These are phyloP conservation scores for Sturnira hondurensis DNA, from an alignment of 2,113 vertebrate genomes.

Conservation along the genomic window DNA sequence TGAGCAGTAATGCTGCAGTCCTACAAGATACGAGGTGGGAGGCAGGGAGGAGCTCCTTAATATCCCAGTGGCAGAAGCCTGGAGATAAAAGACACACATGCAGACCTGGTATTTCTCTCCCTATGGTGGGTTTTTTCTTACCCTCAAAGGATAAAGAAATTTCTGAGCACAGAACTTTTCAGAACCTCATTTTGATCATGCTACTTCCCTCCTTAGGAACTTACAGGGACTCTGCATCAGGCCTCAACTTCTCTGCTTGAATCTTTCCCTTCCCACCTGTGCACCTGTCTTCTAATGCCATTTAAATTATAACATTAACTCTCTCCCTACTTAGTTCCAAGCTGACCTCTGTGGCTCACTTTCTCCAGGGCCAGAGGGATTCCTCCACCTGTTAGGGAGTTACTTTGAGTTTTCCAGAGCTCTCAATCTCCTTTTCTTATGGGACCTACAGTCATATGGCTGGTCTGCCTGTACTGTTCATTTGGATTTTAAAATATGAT, in stretches of 20 bases:
- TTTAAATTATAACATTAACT: not conserved
- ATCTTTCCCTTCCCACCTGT: not conserved
- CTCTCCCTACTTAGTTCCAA: not conserved
- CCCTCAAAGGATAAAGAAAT: not conserved
- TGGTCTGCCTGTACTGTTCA: not conserved
- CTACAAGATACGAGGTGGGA: not conserved
- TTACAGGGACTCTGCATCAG: not conserved
- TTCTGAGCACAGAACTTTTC: not conserved
- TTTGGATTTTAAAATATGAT: not conserved
- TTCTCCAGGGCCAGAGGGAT: not conserved
- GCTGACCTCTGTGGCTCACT: not conserved
- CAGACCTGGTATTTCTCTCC: not conserved
- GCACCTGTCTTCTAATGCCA: not conserved
- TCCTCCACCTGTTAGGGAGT: too few species aligned
- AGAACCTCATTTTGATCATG: not conserved
- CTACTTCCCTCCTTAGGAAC: not conserved
- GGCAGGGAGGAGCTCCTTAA: not conserved
- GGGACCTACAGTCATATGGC: not conserved
- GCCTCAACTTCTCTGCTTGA: not conserved
- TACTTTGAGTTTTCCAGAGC: not conserved
- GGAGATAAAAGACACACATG: not conserved
- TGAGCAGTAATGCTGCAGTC: not conserved
- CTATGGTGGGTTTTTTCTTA: not conserved
- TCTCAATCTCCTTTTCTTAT: not conserved
- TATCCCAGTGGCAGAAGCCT: not conserved